Evolutionary conservation across 2,797 vertebrate species (phyloP).

Genomic region (Jordanella pulchra): DNA sequence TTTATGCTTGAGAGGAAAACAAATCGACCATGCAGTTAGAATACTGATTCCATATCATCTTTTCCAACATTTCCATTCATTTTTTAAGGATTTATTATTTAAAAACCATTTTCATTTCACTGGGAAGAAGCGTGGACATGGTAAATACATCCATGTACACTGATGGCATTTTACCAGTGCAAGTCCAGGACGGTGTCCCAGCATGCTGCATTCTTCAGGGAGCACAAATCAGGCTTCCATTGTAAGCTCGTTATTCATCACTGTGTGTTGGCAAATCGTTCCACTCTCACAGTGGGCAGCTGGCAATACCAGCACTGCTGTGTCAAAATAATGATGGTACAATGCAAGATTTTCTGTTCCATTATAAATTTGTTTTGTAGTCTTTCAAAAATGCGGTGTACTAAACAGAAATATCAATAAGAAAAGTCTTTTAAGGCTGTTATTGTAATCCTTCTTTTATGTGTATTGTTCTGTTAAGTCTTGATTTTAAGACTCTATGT

Average conservation of each 20-base stretch:
- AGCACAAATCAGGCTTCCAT: conserved; percentile 67
- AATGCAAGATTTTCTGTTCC: conserved; percentile 43
- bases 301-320: conserved; percentile 44
- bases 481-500: background rate
- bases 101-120: conserved; percentile 22
- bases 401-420: conserved; percentile 12
- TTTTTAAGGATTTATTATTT: background rate
- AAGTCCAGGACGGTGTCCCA: conserved; percentile 58
- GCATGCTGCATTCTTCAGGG: conserved; percentile 60
- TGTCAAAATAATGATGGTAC: conserved; percentile 67
- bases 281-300: conserved; percentile 45
- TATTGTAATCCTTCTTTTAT: background rate
- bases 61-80: background rate
- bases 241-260: conserved; percentile 67
- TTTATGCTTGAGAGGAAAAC: background rate
- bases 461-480: background rate
- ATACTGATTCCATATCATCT: conserved; percentile 1
- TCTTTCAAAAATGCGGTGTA: background rate
- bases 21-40: background rate
- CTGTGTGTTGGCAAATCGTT: conserved; percentile 62
- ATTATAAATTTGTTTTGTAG: conserved; percentile 33
- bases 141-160: conserved; percentile 46
- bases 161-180: conserved; percentile 59
- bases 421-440: background rate
- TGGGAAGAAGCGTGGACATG: conserved; percentile 40